phyloP scores from a whole-genome alignment of 2,888 invertebrate genomes.

The Listrodromus nycthemerus region DNA sequence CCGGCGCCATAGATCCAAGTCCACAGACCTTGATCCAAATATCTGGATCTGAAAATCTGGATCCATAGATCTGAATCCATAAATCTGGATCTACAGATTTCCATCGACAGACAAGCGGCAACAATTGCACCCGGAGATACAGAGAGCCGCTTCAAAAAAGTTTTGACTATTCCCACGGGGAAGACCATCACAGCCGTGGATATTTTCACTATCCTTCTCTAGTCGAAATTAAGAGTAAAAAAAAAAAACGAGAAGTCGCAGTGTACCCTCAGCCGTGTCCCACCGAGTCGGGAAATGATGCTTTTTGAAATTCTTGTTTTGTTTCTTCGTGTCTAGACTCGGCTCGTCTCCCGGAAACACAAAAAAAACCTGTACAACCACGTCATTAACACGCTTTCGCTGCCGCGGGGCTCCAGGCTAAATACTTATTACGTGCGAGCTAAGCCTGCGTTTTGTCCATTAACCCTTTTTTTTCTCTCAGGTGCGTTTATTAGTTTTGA shows the following conservation, averaged over 20 bases:
- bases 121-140: slow-evolving; percentile 45
- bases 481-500: neutral
- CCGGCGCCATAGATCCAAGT: too few relatives aligned
- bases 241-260: slow-evolving; percentile 12
- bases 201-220: slow-evolving; percentile 35
- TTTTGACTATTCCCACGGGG: slow-evolving; percentile 15
- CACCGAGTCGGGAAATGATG: slow-evolving; percentile 19
- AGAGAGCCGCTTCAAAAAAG: slow-evolving; percentile 44
- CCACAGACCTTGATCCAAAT: too few relatives aligned
- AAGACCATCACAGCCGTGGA: neutral
- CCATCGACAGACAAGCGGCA: neutral
- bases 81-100: too few relatives aligned
- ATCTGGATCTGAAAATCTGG: too few relatives aligned
- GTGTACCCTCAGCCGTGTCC: slow-evolving; percentile 8
- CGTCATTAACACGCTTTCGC: slow-evolving; percentile 30
- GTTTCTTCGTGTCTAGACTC: slow-evolving; percentile 23
- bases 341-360: neutral
- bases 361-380: neutral
- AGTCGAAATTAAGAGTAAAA: slow-evolving; percentile 41
- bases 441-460: neutral
- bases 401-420: slow-evolving; percentile 4
- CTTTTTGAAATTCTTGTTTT: slow-evolving; percentile 13
- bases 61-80: too few relatives aligned
- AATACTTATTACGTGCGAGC: neutral
- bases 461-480: neutral